Evolutionary conservation across 2,888 invertebrate genomes (phyloP), one percentile per base, ranked within the genome.

Genomic region (Polyploca ridens): DNA sequence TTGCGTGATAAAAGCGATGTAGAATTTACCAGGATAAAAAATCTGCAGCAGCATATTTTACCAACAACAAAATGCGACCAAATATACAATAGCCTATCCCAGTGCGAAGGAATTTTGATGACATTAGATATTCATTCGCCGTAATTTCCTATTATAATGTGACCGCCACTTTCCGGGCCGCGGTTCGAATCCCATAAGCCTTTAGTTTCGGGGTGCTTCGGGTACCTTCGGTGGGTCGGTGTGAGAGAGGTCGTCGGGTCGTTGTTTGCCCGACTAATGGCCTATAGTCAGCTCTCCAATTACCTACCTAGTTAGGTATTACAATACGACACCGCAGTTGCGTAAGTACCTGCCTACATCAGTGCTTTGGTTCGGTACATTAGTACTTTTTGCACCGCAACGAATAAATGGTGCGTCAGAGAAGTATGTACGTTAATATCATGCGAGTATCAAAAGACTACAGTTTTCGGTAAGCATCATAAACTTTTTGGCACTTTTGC

Each of bases 211-310:
- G 54, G 54, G 16, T 54, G 19, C 54, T 54, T 54, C 49, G 49
- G 49, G 49, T 16, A 2, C 49, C 49, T 49, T 49, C 54, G 54
- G 19, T 2, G 11, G 49, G 49, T 16, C 72, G 69, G 46, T 59
- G 63, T 41, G 33, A 35, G 66, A 68, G 68, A 73, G 74, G 75
- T 71, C 76, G 69, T 41, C 67, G 71, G 77, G 72, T 76, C 77
- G 66, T 64, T 76, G 77, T 75, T 76, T 80, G 75, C 64, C 66
- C 69, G 64, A 66, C 75, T 79, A 81, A 79, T 77, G 72, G 73
- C 63, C 65, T 60, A 57, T 44, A 69, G 70, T 66, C 66, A 19
- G 65, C 64, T 58, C 74, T 77, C 74, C 67, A 69, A 73, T 81
- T 77, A 76, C 77, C 64, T 68, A 71, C 76, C 65, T 67, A 72